Conservation (phyloP, 2,113 vertebrate genomes). For the Pipra filicauda region DNA sequence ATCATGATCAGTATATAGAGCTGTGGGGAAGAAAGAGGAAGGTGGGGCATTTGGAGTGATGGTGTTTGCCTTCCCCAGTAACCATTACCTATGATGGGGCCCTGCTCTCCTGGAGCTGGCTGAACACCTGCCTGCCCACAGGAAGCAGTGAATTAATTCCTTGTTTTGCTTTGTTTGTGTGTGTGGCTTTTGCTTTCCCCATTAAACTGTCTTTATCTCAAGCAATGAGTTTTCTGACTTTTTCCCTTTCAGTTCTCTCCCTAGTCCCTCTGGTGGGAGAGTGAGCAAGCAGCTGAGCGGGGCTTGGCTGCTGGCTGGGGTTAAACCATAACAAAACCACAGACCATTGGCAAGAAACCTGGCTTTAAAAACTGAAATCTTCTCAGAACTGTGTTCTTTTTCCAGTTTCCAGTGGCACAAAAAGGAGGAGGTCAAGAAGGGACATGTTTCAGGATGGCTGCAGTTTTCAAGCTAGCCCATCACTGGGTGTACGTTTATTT, state of each 20-base stretch:
- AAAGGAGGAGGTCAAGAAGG: neutral
- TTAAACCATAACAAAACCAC: neutral
- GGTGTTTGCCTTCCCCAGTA: neutral
- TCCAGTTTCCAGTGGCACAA: neutral
- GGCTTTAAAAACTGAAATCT: neutral
- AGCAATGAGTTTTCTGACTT: neutral
- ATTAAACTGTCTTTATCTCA: neutral
- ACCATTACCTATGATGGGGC: neutral
- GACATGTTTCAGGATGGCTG: neutral
- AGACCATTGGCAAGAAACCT: neutral
- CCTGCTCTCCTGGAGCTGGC: neutral
- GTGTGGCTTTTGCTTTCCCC: neutral
- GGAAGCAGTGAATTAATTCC: neutral
- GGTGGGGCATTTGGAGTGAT: neutral
- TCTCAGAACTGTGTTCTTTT: neutral
- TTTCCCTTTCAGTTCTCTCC: neutral
- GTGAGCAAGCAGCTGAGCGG: neutral
- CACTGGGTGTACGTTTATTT: neutral
- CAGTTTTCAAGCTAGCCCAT: neutral
- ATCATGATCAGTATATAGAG: neutral
- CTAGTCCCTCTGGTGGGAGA: neutral
- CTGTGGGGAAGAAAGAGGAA: neutral
- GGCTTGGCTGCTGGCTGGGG: neutral
- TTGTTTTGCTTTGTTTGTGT: neutral
- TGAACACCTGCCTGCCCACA: neutral